Percentiles rank a stretch among this genome's conserved stretches.
phyloP scores from a whole-genome alignment of 2,797 vertebrate genomes.

The Myotis findleyi region DNA sequence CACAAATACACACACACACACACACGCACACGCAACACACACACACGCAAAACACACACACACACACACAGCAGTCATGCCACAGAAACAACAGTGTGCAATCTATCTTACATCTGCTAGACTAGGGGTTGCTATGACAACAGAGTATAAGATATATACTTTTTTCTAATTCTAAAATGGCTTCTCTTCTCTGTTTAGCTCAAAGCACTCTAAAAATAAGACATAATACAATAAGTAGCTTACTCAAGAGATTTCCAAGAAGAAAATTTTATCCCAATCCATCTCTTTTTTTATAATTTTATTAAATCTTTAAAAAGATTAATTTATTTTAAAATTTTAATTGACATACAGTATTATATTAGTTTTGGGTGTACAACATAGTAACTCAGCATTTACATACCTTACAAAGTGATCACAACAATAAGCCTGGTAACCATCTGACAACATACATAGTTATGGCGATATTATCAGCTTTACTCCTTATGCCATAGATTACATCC shows the following conservation, averaged over 20 bases:
- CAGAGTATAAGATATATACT: neutral
- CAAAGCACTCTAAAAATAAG: constrained; percentile 53
- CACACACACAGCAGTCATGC: neutral
- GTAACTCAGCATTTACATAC: neutral
- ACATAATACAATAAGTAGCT: neutral
- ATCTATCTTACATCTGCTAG: constrained; percentile 49
- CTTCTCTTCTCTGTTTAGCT: neutral
- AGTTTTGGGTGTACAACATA: neutral
- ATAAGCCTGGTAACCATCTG: neutral
- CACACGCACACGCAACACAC: neutral
- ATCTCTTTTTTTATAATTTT: neutral
- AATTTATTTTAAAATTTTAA: neutral
- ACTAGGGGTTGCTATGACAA: constrained; percentile 59
- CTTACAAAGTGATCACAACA: neutral
- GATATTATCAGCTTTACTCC: neutral
- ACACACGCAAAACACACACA: neutral
- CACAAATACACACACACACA: neutral
- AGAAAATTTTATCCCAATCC: neutral
- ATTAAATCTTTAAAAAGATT: neutral
- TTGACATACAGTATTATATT: neutral
- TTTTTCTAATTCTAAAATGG: constrained; percentile 58
- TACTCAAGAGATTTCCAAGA: neutral
- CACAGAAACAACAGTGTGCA: neutral
- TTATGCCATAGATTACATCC: neutral
- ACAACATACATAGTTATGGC: neutral